These are phyloP conservation scores for Chlamydotis undulata DNA, from an alignment of 2,113 vertebrate genomes.

Conservation along the genomic window DNA sequence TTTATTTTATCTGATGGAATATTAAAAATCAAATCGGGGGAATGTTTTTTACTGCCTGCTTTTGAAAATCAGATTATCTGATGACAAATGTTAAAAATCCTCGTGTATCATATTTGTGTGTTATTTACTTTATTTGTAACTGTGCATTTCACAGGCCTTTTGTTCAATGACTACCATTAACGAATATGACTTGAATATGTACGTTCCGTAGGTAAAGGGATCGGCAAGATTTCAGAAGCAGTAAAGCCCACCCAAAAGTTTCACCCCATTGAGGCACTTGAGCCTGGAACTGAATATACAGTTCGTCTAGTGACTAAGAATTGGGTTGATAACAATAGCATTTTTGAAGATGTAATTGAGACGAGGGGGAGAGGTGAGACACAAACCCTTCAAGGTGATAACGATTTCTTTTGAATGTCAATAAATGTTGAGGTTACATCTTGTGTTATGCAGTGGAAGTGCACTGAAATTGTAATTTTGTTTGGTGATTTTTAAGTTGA, in stretches of 20 bases:
- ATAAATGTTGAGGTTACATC: background rate
- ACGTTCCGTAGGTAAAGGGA: conserved; percentile 84
- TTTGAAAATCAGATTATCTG: background rate
- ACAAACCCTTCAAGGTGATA: background rate
- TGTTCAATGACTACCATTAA: background rate
- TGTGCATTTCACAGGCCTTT: conserved; percentile 31
- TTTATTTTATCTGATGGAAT: background rate
- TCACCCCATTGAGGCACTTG: conserved; percentile 84
- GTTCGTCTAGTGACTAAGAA: conserved; percentile 89
- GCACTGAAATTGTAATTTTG: background rate
- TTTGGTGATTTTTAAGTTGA: background rate
- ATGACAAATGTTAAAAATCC: background rate
- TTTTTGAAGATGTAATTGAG: conserved; percentile 93
- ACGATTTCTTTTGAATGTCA: background rate
- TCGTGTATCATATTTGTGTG: background rate
- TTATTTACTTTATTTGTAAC: background rate
- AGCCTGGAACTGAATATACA: conserved; percentile 86
- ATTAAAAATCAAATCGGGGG: background rate
- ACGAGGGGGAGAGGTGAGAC: conserved; percentile 91
- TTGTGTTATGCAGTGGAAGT: background rate
- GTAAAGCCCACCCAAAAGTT: conserved; percentile 85
- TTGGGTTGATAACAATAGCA: conserved; percentile 89
- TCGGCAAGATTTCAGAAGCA: conserved; percentile 84
- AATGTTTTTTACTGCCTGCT: background rate
- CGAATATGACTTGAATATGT: conserved; percentile 73